Evolutionary conservation across 2,888 invertebrate genomes (phyloP).

Genomic region (Tipula vernalis): DNA sequence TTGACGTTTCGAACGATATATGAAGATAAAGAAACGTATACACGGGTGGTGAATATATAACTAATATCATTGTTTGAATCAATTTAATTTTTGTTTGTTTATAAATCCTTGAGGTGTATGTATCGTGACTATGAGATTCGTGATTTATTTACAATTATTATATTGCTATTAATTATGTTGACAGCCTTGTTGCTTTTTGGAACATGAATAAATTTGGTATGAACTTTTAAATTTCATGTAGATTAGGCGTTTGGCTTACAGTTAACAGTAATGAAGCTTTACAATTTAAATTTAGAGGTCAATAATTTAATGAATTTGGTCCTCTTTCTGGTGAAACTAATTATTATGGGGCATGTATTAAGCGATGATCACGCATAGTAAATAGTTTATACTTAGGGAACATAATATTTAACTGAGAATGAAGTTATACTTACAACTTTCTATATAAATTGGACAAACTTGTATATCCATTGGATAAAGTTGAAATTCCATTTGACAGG

Average conservation of each 20-base stretch:
- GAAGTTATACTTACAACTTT: constrained; percentile 67
- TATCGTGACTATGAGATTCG: background rate
- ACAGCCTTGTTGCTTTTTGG: background rate
- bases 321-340: no score
- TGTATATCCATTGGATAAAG: constrained; percentile 79
- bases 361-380: no score
- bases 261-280: no score
- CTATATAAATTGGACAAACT: constrained; percentile 69
- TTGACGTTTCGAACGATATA: no score
- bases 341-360: no score
- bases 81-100: background rate
- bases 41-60: background rate
- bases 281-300: no score
- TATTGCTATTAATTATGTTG: background rate
- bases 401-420: background rate
- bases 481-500: constrained; percentile 79
- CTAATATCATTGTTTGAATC: background rate
- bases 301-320: no score
- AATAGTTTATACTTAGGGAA: no score
- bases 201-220: background rate
- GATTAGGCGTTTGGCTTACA: background rate
- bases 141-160: background rate
- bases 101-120: background rate
- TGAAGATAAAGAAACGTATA: background rate
- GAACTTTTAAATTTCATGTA: background rate